These are phyloP conservation scores for Tanaodytes sp. DNA, from an alignment of 2,888 invertebrate genomes.

Conservation along the genomic window DNA sequence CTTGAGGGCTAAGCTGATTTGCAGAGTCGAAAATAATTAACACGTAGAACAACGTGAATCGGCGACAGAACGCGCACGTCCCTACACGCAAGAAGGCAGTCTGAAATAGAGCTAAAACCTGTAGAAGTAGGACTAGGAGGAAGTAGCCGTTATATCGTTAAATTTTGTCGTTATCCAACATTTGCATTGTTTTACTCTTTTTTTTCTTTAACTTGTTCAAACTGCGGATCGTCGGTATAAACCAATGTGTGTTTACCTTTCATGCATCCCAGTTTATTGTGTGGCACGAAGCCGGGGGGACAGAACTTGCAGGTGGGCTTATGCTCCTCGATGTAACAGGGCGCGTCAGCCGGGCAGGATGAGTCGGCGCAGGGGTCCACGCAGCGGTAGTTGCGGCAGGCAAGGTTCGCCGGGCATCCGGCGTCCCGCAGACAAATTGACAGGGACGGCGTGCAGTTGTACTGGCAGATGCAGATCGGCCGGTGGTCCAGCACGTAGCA, in stretches of 20 bases:
- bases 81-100: slow-evolving; percentile 11
- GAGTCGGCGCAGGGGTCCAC: slow-evolving; percentile 90
- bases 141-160: slow-evolving; percentile 10
- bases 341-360: slow-evolving; percentile 88
- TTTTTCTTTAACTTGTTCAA: neutral
- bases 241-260: slow-evolving; percentile 84
- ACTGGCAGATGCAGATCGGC: slow-evolving; percentile 88
- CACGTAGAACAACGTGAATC: too few relatives aligned
- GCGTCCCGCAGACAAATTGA: slow-evolving; percentile 92
- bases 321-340: slow-evolving; percentile 95
- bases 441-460: slow-evolving; percentile 88
- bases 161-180: too few relatives aligned
- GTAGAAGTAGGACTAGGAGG: slow-evolving; percentile 30
- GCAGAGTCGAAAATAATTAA: too few relatives aligned
- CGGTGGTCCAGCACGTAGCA: slow-evolving; percentile 92
- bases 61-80: slow-evolving; percentile 7
- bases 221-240: slow-evolving; percentile 30
- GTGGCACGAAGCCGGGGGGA: slow-evolving; percentile 92
- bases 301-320: slow-evolving; percentile 96
- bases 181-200: too few relatives aligned
- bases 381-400: slow-evolving; percentile 91
- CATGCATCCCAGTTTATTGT: slow-evolving; percentile 93
- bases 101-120: slow-evolving; percentile 11
- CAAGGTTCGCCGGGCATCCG: slow-evolving; percentile 88
- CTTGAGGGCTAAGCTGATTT: too few relatives aligned